phyloP scores from a whole-genome alignment of 2,113 vertebrate species.

The Cepphus grylle region DNA sequence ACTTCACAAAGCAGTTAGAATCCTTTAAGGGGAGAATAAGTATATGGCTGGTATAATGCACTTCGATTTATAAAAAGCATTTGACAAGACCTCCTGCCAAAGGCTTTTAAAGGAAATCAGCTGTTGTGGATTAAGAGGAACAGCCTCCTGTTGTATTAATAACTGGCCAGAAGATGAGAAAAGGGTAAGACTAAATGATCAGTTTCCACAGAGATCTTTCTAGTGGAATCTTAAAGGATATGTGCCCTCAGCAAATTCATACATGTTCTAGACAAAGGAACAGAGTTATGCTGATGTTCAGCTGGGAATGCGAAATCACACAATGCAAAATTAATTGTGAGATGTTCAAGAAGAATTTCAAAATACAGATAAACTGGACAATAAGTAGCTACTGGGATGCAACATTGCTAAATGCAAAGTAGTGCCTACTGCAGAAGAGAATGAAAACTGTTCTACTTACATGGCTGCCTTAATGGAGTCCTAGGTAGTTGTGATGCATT shows the following conservation, averaged over 20 bases:
- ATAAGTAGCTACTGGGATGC: not conserved
- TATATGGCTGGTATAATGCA: not conserved
- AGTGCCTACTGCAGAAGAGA: not conserved
- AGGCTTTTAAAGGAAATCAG: slow-evolving; percentile 35
- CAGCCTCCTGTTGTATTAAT: slow-evolving; percentile 22
- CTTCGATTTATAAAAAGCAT: slow-evolving; percentile 51
- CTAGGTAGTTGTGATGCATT: not conserved
- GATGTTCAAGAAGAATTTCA: not conserved
- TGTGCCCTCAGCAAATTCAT: not conserved
- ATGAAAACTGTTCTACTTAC: not conserved
- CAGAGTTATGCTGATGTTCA: not conserved
- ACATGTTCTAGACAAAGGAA: not conserved
- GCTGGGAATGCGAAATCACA: not conserved
- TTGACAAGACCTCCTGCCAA: slow-evolving; percentile 26
- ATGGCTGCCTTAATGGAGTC: not conserved
- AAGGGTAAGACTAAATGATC: not conserved
- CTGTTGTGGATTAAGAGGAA: slow-evolving; percentile 17
- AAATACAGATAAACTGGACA: not conserved
- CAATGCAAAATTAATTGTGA: not conserved
- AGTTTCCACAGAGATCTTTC: not conserved
- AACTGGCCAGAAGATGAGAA: not conserved
- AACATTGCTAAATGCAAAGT: not conserved
- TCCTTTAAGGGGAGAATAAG: not conserved
- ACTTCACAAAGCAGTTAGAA: not conserved
- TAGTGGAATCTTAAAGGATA: not conserved